Evolutionary conservation across 2,113 vertebrate species (phyloP), one percentile per base, ranked within the genome.

Genomic region (Crotalus tigris): DNA sequence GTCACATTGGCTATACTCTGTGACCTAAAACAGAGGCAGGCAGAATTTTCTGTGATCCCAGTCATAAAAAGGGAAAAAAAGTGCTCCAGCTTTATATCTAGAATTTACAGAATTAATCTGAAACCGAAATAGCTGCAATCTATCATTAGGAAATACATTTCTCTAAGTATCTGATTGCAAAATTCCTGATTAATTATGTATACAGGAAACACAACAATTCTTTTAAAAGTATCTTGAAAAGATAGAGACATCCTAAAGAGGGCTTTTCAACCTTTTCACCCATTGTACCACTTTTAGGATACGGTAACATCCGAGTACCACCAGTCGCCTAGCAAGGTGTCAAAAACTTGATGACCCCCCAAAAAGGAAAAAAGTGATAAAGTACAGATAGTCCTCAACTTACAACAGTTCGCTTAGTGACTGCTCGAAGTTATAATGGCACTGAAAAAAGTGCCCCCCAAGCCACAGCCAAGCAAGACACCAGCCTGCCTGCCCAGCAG

Each of bases 1-100:
- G 97, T 96, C 91, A 99, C 98, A 93, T 97, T 95, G 57, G 98
- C 99, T 93, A 99, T 98, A 86, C 98, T 98, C 90, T 95, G 97
- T 94, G 99, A 98, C 99, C 99, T 99, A 95, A 96, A 98, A 98
- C 94, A 93, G 64, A 95, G n/a, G 92, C 95, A 94, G 33, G 26
- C 88, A 90, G 81, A 46, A 29, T 93, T 91, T 64, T 0, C 3
- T 58, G 15, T 88, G 13, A n/a, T 90, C 89, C 92, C 29, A 57
- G 19, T 81, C 46, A 61, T 12, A 44, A 88, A 92, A 51, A 69
- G 3, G 46, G 13, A 59, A 46, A 9, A 75, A 33, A 81, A 19
- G 61, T 86, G 92, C 3, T 92, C 29, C 91, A 29, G 44, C 21
- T 23, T 89, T 24, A 64, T 49, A 46, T 64, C 2, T 75, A 90